Base-by-base conservation (phyloP, 2,113 vertebrate genomes). In the Microtus richardsoni region DNA sequence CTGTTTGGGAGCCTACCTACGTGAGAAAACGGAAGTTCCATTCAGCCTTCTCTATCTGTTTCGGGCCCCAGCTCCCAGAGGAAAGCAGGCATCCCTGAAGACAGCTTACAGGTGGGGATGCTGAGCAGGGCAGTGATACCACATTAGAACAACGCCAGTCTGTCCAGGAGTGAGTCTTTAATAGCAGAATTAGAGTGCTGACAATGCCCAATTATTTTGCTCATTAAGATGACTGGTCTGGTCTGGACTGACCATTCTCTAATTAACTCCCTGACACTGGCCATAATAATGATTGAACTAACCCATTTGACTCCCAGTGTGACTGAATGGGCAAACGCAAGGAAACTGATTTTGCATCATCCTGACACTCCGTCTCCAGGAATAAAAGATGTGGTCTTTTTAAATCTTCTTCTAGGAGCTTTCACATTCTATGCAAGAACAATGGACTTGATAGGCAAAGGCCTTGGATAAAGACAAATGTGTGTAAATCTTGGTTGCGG, bases 201-300 rank as follows among this genome's bases (percentile, higher is more conserved):
- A 96, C 94, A 71, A 87, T 41, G 91, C 28, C 87, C 58, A 75
- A 89, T 95, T 91, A 94, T 79, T 96, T 78, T 93, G 82, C 91
- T 97, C 97, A 96, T 94, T 96, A 95, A 91, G 93, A 95, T 24
- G 68, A 86, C 87, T 91, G 73, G 89, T 92, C 94, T 54, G 89
- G 74, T 85, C 91, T 88, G 68, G 78, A 75, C 60, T 64, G 49
- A 87, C 89, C 91, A 66, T 83, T 97, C 91, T 96, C 96, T 80
- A 96, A 95, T 96, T 95, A 97, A 89, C 86, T 94, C 86, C 95
- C 87, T 96, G 96, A 93, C 93, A 94, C 93, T 94, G 78, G 89
- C 96, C 95, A 47, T 96, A 94, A 94, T 89, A 94, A 95, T 95
- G 94, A 96, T 94, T 83, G 91, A 97, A 91, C 91, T 93, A 77